phyloP scores from a whole-genome alignment of 2,888 invertebrate species.

The Campoplex nolae region DNA sequence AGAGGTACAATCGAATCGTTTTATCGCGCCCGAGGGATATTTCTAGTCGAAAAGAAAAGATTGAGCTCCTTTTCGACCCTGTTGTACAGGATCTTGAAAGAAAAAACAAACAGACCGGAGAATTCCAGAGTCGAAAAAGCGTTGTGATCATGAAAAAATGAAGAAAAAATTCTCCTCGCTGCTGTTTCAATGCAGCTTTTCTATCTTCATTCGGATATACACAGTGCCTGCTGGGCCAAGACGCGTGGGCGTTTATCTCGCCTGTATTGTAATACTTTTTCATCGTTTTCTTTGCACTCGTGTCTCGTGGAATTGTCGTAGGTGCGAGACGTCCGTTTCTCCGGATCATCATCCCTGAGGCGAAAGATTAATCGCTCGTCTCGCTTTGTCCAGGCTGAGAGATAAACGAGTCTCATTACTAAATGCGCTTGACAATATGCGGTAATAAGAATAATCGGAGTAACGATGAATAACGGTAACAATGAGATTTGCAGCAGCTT shows the following conservation, averaged over 20 bases:
- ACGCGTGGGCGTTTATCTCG: slow-evolving; percentile 40
- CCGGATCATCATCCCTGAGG: slow-evolving; percentile 43
- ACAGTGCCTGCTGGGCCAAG: not conserved
- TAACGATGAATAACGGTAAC: not conserved
- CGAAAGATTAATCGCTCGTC: slow-evolving; percentile 45
- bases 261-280: slow-evolving; percentile 39
- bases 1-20: too few relatives aligned
- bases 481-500: not conserved
- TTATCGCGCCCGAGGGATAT: too few relatives aligned
- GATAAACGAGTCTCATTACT: slow-evolving; percentile 14
- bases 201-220: not conserved
- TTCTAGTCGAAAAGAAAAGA: too few relatives aligned
- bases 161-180: not conserved
- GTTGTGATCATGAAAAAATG: not conserved
- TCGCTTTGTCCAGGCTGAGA: slow-evolving; percentile 6
- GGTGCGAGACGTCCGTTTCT: slow-evolving; percentile 52
- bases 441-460: not conserved
- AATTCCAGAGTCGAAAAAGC: too few relatives aligned
- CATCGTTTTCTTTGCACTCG: slow-evolving; percentile 2
- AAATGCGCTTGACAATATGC: not conserved
- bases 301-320: slow-evolving; percentile 36
- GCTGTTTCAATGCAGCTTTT: not conserved
- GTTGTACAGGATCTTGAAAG: too few relatives aligned
- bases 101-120: too few relatives aligned
- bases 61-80: too few relatives aligned